Evolutionary conservation across 2,113 vertebrate genomes (phyloP).

Genomic region (Pelecanoides urinatrix): DNA sequence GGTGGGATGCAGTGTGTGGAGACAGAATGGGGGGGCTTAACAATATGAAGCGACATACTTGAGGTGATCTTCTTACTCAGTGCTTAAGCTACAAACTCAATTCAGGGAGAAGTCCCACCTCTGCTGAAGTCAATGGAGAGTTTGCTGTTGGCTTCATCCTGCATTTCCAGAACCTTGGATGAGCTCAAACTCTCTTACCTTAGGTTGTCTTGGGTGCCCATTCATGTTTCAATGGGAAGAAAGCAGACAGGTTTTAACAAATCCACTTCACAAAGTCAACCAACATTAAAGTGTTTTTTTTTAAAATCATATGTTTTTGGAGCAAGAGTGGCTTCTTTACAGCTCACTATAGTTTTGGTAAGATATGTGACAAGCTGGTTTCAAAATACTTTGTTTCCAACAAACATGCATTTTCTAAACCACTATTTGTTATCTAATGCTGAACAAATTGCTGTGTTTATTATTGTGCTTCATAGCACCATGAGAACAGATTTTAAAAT

Average conservation of each 20-base stretch:
- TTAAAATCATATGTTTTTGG: not conserved
- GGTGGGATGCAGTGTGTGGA: not conserved
- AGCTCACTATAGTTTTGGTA: not conserved
- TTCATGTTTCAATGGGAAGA: not conserved
- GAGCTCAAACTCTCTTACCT: not conserved
- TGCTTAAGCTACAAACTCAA: not conserved
- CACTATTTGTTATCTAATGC: not conserved
- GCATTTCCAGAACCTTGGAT: not conserved
- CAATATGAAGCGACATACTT: not conserved
- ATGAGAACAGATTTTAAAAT: not conserved
- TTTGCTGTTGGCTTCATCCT: not conserved
- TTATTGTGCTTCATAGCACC: not conserved
- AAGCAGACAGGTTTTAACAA: not conserved
- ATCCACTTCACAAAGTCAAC: not conserved
- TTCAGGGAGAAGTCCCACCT: not conserved
- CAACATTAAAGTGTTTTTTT: not conserved
- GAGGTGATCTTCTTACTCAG: not conserved
- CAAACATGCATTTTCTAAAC: slow-evolving; percentile 13
- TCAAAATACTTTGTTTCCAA: slow-evolving; percentile 23
- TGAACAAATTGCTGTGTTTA: not conserved
- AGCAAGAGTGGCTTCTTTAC: not conserved
- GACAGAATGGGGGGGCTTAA: not conserved
- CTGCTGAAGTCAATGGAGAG: not conserved
- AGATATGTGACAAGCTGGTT: not conserved
- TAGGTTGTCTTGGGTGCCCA: not conserved